Conservation (phyloP, 2,888 invertebrate genomes). For the Helleia helle region DNA sequence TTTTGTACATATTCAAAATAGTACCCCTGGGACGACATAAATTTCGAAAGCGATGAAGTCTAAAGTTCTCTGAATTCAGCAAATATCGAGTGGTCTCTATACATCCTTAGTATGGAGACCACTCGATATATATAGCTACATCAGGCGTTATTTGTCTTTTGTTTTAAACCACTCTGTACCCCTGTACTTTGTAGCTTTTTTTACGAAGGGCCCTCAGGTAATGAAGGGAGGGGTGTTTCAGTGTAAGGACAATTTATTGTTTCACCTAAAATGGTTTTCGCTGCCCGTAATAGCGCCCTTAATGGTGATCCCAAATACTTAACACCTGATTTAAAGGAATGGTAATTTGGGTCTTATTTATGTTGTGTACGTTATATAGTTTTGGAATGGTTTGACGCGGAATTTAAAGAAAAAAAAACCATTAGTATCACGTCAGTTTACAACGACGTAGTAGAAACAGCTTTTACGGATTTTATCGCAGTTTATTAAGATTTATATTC, state of each 20-base stretch:
- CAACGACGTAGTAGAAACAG: too few species aligned
- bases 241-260: constrained; percentile 61
- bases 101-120: too few species aligned
- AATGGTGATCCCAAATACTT: constrained; percentile 46
- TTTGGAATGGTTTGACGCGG: too few species aligned
- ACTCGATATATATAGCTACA: too few species aligned
- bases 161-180: constrained; percentile 73
- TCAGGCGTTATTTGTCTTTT: constrained; percentile 66
- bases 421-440: too few species aligned
- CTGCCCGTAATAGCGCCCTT: constrained; percentile 49
- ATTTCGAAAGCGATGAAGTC: constrained; percentile 56
- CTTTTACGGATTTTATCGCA: too few species aligned
- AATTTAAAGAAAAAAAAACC: too few species aligned
- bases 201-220: constrained; percentile 59
- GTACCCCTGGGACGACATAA: constrained; percentile 49
- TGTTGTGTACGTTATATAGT: neutral
- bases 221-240: constrained; percentile 48
- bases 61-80: constrained; percentile 65
- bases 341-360: constrained; percentile 6
- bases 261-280: constrained; percentile 49
- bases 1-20: constrained; percentile 47
- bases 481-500: too few species aligned
- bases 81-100: constrained; percentile 61
- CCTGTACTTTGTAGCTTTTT: constrained; percentile 60
- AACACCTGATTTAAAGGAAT: constrained; percentile 40